Conservation (phyloP, 2,797 vertebrate species). For the Sciaenops ocellatus region DNA sequence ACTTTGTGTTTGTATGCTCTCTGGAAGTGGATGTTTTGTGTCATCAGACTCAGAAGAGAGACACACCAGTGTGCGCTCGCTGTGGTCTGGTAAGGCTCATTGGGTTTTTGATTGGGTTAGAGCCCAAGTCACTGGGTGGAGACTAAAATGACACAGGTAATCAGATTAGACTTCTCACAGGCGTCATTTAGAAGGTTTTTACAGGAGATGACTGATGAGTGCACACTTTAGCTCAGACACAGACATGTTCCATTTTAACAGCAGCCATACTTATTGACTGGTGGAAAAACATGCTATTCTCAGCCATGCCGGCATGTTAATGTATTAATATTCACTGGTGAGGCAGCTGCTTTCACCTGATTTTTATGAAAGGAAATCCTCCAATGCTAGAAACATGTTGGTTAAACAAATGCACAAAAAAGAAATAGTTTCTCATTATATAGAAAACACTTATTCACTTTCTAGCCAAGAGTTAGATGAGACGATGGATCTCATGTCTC, state of each 20-base stretch:
- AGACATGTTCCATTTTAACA: not conserved
- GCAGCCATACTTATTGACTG: not conserved
- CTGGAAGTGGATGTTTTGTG: not conserved
- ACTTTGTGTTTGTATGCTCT: not conserved
- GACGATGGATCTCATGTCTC: not conserved
- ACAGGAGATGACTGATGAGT: not conserved
- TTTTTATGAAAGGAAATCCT: not conserved
- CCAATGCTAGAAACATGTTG: not conserved
- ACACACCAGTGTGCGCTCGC: not conserved
- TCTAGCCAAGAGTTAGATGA: not conserved
- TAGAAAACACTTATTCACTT: not conserved
- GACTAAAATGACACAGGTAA: not conserved
- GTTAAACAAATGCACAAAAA: not conserved
- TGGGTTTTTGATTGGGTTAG: not conserved
- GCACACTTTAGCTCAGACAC: not conserved
- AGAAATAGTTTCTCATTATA: not conserved
- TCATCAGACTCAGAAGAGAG: not conserved
- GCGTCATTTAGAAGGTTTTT: not conserved
- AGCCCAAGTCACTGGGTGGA: not conserved
- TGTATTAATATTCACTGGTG: not conserved
- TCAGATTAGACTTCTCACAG: not conserved
- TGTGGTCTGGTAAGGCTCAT: slow-evolving; percentile 8
- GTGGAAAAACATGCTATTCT: not conserved
- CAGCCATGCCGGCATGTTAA: not conserved
- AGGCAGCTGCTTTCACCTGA: not conserved